Percentiles rank a stretch among this genome's conserved stretches.
Conservation (phyloP, 2,888 invertebrate genomes). For the Digitonthophagus gazella region DNA sequence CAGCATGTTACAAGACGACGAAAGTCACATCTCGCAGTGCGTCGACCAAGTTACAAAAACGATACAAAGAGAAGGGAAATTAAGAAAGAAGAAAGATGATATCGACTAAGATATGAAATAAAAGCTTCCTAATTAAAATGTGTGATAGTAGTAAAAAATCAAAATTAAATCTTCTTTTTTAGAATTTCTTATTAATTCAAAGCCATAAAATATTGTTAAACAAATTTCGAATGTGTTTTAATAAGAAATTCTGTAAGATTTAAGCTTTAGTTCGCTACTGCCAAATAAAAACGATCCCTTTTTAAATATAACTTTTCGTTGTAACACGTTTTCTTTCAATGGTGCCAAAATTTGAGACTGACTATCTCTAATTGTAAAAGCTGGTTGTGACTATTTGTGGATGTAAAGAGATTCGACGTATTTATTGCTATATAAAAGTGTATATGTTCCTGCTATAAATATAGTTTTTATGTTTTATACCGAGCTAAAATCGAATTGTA, state of each 20-base stretch:
- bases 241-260: too few species aligned
- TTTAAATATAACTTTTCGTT: too few species aligned
- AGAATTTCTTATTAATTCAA: too few species aligned
- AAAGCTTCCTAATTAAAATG: conserved; percentile 5
- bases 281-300: too few species aligned
- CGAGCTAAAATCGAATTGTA: not conserved
- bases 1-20: conserved; percentile 67
- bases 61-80: conserved; percentile 88
- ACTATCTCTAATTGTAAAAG: not conserved
- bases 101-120: conserved; percentile 37
- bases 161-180: too few species aligned
- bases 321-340: too few species aligned
- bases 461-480: not conserved
- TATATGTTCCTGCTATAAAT: not conserved
- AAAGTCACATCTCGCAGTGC: conserved; percentile 63
- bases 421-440: not conserved
- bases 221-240: too few species aligned
- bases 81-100: conserved; percentile 83
- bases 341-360: not conserved
- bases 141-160: not conserved
- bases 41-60: conserved; percentile 87
- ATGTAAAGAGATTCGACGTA: not conserved
- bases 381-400: not conserved
- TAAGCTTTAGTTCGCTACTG: too few species aligned
- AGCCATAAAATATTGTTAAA: too few species aligned